Evolutionary conservation across 1,140 invertebrate genomes (phyloP).

Genomic region (Listronotus oregonensis): DNA sequence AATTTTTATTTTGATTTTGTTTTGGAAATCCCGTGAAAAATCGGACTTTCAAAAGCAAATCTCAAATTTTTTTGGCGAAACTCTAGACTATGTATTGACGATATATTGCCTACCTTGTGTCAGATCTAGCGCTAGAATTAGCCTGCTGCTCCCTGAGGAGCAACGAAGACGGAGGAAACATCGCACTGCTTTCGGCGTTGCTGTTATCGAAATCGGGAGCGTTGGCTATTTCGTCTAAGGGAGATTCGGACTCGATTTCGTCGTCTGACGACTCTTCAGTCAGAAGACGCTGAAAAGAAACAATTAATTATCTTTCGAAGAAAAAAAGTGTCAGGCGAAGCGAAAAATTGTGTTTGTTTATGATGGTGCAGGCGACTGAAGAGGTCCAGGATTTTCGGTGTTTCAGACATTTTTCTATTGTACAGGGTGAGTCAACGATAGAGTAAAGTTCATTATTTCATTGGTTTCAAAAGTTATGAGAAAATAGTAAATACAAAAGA

Average conservation of each 20-base stretch:
- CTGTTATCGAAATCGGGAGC: slow-evolving; percentile 58
- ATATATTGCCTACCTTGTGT: slow-evolving; percentile 66
- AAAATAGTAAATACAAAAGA: too few relatives aligned
- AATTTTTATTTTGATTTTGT: too few relatives aligned
- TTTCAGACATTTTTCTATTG: too few relatives aligned
- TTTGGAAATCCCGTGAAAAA: too few relatives aligned
- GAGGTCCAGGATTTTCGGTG: too few relatives aligned
- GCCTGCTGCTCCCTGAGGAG: slow-evolving; percentile 61
- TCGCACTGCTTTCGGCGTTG: slow-evolving; percentile 56
- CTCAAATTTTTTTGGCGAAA: too few relatives aligned
- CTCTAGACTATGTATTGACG: too few relatives aligned
- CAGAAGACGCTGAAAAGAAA: slow-evolving; percentile 58
- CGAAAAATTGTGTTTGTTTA: background rate
- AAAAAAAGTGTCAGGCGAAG: background rate
- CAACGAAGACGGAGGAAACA: slow-evolving; percentile 66
- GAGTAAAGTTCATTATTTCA: too few relatives aligned
- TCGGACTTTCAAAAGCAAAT: too few relatives aligned
- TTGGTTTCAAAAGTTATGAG: too few relatives aligned
- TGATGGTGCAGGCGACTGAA: background rate
- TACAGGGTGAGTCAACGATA: too few relatives aligned
- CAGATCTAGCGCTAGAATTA: slow-evolving; percentile 72
- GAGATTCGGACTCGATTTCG: slow-evolving; percentile 85
- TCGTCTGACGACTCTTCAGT: slow-evolving; percentile 89
- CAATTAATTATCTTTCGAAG: slow-evolving; percentile 12
- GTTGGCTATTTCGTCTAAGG: slow-evolving; percentile 71